Percentiles rank a stretch among this genome's conserved stretches.
Evolutionary conservation across 2,888 invertebrate genomes (phyloP).

Genomic region (Netelia inedita): DNA sequence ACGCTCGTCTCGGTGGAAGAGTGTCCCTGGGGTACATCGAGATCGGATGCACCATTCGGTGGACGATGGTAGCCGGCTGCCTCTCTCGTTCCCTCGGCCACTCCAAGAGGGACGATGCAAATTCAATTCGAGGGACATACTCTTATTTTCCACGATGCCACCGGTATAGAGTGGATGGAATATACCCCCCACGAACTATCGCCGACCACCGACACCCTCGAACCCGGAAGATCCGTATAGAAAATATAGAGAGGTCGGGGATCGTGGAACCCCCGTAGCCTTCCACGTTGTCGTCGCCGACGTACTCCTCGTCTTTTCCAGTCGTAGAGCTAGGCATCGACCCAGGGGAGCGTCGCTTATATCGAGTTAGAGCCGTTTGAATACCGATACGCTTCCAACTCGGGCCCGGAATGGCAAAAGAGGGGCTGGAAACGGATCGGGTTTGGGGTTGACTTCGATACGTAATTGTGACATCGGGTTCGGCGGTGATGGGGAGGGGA

Average conservation of each 20-base stretch:
- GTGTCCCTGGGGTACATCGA: slow-evolving; percentile 63
- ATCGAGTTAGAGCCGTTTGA: slow-evolving; percentile 85
- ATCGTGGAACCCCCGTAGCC: slow-evolving; percentile 58
- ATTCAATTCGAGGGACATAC: slow-evolving; percentile 80
- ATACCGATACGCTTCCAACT: slow-evolving; percentile 76
- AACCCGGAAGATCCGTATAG: slow-evolving; percentile 18
- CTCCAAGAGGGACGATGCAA: slow-evolving; percentile 77
- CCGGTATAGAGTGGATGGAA: slow-evolving; percentile 32
- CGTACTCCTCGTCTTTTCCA: slow-evolving; percentile 57
- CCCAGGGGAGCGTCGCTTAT: slow-evolving; percentile 81
- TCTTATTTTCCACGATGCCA: slow-evolving; percentile 73
- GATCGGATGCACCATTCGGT: slow-evolving; percentile 60
- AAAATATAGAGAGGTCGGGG: slow-evolving; percentile 30
- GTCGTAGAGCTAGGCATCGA: slow-evolving; percentile 72
- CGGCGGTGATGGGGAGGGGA: slow-evolving; percentile 35
- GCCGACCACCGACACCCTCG: slow-evolving; percentile 18
- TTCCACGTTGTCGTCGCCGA: slow-evolving; percentile 68
- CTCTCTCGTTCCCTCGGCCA: slow-evolving; percentile 23
- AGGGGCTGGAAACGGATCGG: neutral
- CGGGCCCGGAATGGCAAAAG: slow-evolving; percentile 13
- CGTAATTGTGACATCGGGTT: slow-evolving; percentile 22
- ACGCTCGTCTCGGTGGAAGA: slow-evolving; percentile 60
- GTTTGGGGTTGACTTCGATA: neutral
- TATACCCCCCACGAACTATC: slow-evolving; percentile 38
- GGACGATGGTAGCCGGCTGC: slow-evolving; percentile 6